Evolutionary conservation across 2,113 vertebrate species (phyloP), one percentile per base, ranked within the genome.

Genomic region (Elachura formosa): DNA sequence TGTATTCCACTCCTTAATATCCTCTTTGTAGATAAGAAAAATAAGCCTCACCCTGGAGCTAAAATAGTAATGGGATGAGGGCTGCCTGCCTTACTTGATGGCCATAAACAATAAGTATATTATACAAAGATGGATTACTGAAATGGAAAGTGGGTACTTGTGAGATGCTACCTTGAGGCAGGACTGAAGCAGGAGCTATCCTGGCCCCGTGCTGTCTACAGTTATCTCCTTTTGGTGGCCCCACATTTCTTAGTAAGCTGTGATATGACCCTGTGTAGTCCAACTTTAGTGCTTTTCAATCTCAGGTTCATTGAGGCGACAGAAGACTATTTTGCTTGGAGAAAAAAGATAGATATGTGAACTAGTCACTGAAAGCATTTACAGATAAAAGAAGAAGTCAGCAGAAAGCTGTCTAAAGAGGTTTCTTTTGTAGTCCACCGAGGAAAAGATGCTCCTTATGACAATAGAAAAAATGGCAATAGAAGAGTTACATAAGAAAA

Each of bases 21-120:
- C 92, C 80, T 95, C 90, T 95, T 94, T 77, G 74, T 84, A 96
- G 96, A 96, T 97, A 97, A 97, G 95, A 97, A 97, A 97, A 97
- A 97, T 97, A 97, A 97, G 96, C 95, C 90, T 94, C 79, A 79
- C 74, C 96, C 95, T 72, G 75, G 41, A 89, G 96, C 96, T 85
- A 96, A 95, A 93, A 84, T 43, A 95, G 96, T 94, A 96, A 97
- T 94, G 93, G 92, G 94, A 96, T 96, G 96, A 96, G 94, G 94
- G 93, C 95, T 96, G 87, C 63, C 82, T 88, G 78, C 83, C 91
- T 90, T 63, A 38, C 87, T 95, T 96, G 87, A 95, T 95, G 96
- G 80, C 87, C 91, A 59, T 81, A 95, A 96, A 94, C 91, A 96
- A 92, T 85, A 94, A 96, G 87, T 72, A 87, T 96, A 95, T 94